phyloP scores from a whole-genome alignment of 2,888 invertebrate species.

The Theodoxus fluviatilis region DNA sequence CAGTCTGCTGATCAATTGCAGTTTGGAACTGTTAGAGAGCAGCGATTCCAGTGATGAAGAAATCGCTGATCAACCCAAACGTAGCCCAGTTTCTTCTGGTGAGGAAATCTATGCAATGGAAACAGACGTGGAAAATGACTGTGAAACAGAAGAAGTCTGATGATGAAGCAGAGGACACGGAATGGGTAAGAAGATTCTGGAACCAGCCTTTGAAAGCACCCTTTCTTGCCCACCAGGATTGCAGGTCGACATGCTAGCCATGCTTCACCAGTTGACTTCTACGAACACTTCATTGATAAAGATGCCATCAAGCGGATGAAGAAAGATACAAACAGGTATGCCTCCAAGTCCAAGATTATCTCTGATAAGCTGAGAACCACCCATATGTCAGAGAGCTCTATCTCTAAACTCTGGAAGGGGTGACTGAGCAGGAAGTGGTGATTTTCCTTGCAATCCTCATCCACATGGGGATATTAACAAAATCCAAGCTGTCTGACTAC shows the following conservation, averaged over 20 bases:
- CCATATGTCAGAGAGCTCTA: neutral
- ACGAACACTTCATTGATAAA: neutral
- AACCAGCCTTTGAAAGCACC: neutral
- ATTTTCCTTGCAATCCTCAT: neutral
- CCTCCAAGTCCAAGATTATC: neutral
- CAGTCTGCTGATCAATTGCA: too few relatives aligned
- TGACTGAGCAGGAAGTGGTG: neutral
- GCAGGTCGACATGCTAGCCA: neutral
- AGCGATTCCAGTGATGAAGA: too few relatives aligned
- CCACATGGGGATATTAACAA: conserved; percentile 18
- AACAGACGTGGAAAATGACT: too few relatives aligned
- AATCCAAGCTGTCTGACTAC: conserved; percentile 6
- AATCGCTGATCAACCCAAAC: too few relatives aligned
- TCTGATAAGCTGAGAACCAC: neutral
- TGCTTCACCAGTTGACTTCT: neutral
- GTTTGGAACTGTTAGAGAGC: too few relatives aligned
- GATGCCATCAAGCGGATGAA: neutral
- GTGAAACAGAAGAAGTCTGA: too few relatives aligned
- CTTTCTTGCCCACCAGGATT: neutral
- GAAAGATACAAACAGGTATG: conserved; percentile 11
- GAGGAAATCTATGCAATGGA: too few relatives aligned
- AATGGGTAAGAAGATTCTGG: too few relatives aligned
- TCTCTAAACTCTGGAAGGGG: neutral
- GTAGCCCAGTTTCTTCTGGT: too few relatives aligned
- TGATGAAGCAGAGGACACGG: too few relatives aligned